Percentiles rank a stretch among this genome's conserved stretches.
Conservation (phyloP, 2,888 invertebrate genomes). For the Eupithecia pulchellata region DNA sequence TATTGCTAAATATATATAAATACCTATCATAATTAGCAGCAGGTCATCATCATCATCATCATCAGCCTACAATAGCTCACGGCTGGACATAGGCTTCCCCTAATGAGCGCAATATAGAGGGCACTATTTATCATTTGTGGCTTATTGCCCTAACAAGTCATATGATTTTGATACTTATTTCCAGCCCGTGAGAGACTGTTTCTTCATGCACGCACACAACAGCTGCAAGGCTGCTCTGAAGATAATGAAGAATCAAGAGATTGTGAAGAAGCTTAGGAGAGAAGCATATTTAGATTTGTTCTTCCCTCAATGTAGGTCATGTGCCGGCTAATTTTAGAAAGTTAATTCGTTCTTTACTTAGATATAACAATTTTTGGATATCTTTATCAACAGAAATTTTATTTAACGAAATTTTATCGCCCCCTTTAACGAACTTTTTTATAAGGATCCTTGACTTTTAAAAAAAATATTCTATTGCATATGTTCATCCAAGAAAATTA, state of each 20-base stretch:
- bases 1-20: background rate
- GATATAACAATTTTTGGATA: background rate
- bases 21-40: no score
- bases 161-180: slow-evolving; percentile 26
- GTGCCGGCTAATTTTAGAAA: slow-evolving; percentile 38
- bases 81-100: no score
- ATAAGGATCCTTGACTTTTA: no score
- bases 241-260: slow-evolving; percentile 79
- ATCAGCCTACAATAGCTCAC: no score
- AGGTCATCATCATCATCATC: no score
- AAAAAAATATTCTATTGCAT: no score
- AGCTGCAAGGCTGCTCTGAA: slow-evolving; percentile 82
- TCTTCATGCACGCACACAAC: slow-evolving; percentile 81
- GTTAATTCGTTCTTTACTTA: background rate
- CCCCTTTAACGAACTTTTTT: no score
- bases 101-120: no score
- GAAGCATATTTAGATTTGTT: slow-evolving; percentile 80
- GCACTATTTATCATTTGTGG: no score
- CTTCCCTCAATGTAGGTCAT: slow-evolving; percentile 75
- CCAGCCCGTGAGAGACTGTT: slow-evolving; percentile 81
- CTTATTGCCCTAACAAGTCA: background rate
- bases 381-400: background rate
- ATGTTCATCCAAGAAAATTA: no score
- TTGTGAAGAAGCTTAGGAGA: slow-evolving; percentile 76
- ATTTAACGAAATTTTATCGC: no score